Conservation (phyloP, 2,888 invertebrate species). For the Germaria angustata region DNA sequence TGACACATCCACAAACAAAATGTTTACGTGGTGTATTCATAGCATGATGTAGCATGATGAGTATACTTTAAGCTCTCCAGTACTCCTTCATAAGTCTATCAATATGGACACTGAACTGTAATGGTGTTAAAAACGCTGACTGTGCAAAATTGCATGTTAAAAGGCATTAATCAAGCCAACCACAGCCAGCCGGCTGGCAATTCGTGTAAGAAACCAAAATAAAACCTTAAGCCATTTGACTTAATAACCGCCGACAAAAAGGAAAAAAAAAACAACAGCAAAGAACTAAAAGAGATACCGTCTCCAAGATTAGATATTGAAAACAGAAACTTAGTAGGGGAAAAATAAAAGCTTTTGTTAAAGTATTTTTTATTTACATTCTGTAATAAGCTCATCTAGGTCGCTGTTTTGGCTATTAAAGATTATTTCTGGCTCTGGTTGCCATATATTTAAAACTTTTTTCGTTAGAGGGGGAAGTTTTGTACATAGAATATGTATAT, state of each 20-base stretch:
- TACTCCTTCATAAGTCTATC: slow-evolving; percentile 28
- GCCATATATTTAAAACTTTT: not conserved
- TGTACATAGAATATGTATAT: too few species aligned
- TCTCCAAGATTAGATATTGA: slow-evolving; percentile 44
- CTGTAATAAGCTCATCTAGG: slow-evolving; percentile 32
- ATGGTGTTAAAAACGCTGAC: slow-evolving; percentile 53
- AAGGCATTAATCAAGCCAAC: slow-evolving; percentile 54
- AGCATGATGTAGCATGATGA: slow-evolving; percentile 32
- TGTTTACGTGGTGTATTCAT: too few species aligned
- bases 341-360: slow-evolving; percentile 18
- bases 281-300: slow-evolving; percentile 48
- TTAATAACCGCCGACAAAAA: slow-evolving; percentile 32
- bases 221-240: slow-evolving; percentile 52
- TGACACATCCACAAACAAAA: too few species aligned
- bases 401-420: slow-evolving; percentile 4
- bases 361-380: slow-evolving; percentile 5
- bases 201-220: slow-evolving; percentile 22
- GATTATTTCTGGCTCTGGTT: not conserved
- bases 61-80: slow-evolving; percentile 37
- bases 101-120: slow-evolving; percentile 37
- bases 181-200: slow-evolving; percentile 18
- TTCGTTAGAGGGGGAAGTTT: not conserved
- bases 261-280: slow-evolving; percentile 2
- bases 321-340: slow-evolving; percentile 1
- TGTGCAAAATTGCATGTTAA: slow-evolving; percentile 61